These are phyloP conservation scores for Bagarius yarrelli DNA, from an alignment of 2,113 vertebrate species.

Conservation along the genomic window DNA sequence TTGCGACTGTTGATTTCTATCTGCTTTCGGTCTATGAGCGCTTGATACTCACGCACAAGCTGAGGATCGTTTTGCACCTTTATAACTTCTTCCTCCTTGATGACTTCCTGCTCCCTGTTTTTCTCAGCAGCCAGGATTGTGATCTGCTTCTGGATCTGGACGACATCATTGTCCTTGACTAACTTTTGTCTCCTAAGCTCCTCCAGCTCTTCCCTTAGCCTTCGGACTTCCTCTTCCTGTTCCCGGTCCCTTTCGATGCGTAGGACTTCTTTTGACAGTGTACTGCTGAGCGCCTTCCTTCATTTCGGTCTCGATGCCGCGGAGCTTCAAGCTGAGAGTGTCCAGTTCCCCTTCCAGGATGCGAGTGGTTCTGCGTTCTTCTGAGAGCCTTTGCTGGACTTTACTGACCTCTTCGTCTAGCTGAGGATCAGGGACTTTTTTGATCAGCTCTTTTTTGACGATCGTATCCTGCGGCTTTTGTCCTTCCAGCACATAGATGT, in stretches of 20 bases:
- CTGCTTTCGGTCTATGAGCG: conserved; percentile 79
- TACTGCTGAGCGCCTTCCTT: conserved; percentile 89
- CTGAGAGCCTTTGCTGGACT: conserved; percentile 81
- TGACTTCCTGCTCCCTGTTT: conserved; percentile 80
- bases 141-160: conserved; percentile 80
- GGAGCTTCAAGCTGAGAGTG: conserved; percentile 74
- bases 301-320: conserved; percentile 77
- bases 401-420: conserved; percentile 85
- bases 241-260: conserved; percentile 87
- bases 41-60: conserved; percentile 81
- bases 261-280: conserved; percentile 90
- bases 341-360: conserved; percentile 84
- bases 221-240: conserved; percentile 85
- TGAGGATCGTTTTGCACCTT: conserved; percentile 92
- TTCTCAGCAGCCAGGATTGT: conserved; percentile 80
- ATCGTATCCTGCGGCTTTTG: conserved; percentile 86
- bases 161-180: conserved; percentile 80
- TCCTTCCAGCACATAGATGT: conserved; percentile 82
- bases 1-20: conserved; percentile 72
- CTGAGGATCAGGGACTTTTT: conserved; percentile 87
- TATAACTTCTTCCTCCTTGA: conserved; percentile 88
- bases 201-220: conserved; percentile 85
- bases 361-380: conserved; percentile 84
- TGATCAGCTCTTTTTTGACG: conserved; percentile 86
- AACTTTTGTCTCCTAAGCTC: conserved; percentile 82